Evolutionary conservation across 2,797 vertebrate species (phyloP).

Genomic region (Antrozous pallidus): DNA sequence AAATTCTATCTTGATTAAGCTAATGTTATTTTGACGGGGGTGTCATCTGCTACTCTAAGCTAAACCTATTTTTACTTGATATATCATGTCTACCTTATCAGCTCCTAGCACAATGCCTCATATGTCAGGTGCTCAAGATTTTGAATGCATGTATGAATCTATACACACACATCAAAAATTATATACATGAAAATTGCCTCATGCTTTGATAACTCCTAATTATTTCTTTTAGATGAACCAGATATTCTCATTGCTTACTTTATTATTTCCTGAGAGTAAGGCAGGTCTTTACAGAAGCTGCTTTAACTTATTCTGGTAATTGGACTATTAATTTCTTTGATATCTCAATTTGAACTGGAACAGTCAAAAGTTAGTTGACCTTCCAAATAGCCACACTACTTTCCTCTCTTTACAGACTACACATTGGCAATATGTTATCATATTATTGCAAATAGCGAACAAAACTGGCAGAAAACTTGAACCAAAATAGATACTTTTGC

Average conservation of each 20-base stretch:
- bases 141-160: background rate
- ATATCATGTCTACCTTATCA: background rate
- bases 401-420: background rate
- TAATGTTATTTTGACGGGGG: background rate
- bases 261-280: background rate
- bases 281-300: background rate
- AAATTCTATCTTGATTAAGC: background rate
- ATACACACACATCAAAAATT: background rate
- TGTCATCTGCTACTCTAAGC: background rate
- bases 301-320: background rate
- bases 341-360: background rate
- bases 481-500: background rate
- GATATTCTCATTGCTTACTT: background rate
- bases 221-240: background rate
- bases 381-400: background rate
- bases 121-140: background rate
- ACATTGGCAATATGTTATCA: background rate
- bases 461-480: slow-evolving; percentile 2
- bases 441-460: slow-evolving; percentile 16
- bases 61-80: background rate
- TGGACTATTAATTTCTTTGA: background rate
- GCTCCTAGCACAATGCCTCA: background rate
- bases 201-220: background rate
- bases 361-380: background rate
- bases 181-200: background rate